Evolutionary conservation across 2,888 invertebrate genomes (phyloP), one percentile per base, ranked within the genome.

Genomic region (Phengaris alcon): DNA sequence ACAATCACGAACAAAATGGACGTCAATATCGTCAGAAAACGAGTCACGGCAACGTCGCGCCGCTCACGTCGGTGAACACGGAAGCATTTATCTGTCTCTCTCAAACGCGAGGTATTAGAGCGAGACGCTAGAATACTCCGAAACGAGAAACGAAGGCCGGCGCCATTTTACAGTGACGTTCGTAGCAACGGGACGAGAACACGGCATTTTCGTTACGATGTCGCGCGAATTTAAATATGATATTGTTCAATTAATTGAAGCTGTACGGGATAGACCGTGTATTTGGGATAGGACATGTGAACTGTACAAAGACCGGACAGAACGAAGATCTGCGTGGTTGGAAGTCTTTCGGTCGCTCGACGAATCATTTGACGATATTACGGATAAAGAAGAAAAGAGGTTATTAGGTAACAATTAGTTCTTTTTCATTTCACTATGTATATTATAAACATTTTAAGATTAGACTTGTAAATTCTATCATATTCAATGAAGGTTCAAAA

Each of bases 261-360:
- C 80, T 1, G 85, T 93, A 2, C 82, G 81, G 73, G 86, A 87
- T 1, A 83, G 90, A 0, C 90, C 91, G 0, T 90, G 90, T 76
- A 81, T 93, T 74, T 93, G 93, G 93, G 88, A 93, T 80, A 91
- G 87, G 79, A 84, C 84, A n/a, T 79, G 85, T 57, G 92, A 92
- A 68, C 84, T 82, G 76, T 91, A 93, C 77, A 93, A 91, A 80
- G 92, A 92, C 80, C 86, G 90, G 0, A 79, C 86, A 0, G 92
- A 93, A 81, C 84, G 90, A 68, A 81, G 88, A 59, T 76, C 78
- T 13, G 90, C 93, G 80, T 93, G 93, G 93, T 88, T 89, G 74
- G 87, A 91, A 78, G 90, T 93, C 79, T 92, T 89, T 77, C 80
- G 79, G 13, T 80, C 82, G 57, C 80, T 93, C 9, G 90, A 93